A percentile compares a stretch with the other conserved stretches of the same genome.
phyloP scores from a whole-genome alignment of 2,888 invertebrate species.

The Octodonta nipae region DNA sequence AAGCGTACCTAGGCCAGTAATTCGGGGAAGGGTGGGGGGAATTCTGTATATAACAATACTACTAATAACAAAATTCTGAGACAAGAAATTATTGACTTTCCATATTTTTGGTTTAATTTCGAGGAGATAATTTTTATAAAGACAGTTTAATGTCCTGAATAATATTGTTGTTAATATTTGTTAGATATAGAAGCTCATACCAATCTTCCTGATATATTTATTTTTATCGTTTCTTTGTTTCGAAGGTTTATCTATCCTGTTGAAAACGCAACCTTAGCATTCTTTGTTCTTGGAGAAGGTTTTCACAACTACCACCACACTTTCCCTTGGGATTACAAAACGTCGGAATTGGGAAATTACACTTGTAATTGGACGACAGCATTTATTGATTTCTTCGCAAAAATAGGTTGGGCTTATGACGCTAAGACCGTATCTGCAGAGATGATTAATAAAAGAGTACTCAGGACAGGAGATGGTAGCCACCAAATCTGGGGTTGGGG shows the following conservation, averaged over 20 bases:
- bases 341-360: conserved; percentile 36
- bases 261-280: conserved; percentile 56
- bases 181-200: too few species aligned
- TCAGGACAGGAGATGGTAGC: conserved; percentile 47
- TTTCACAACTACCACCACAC: conserved; percentile 79
- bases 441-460: conserved; percentile 43
- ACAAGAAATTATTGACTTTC: too few species aligned
- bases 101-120: too few species aligned
- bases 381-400: conserved; percentile 68
- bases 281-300: conserved; percentile 68
- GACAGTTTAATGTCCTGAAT: too few species aligned
- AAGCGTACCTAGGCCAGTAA: too few species aligned
- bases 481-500: conserved; percentile 66
- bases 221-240: too few species aligned
- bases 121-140: too few species aligned
- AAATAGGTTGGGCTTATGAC: conserved; percentile 71
- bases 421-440: conserved; percentile 47
- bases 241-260: conserved; percentile 56
- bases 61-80: too few species aligned
- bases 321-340: conserved; percentile 48
- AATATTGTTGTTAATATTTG: too few species aligned
- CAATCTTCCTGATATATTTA: too few species aligned
- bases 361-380: conserved; percentile 56
- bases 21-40: too few species aligned
- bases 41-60: too few species aligned